Conservation (phyloP, 2,113 vertebrate genomes). For the Sapajus apella region DNA sequence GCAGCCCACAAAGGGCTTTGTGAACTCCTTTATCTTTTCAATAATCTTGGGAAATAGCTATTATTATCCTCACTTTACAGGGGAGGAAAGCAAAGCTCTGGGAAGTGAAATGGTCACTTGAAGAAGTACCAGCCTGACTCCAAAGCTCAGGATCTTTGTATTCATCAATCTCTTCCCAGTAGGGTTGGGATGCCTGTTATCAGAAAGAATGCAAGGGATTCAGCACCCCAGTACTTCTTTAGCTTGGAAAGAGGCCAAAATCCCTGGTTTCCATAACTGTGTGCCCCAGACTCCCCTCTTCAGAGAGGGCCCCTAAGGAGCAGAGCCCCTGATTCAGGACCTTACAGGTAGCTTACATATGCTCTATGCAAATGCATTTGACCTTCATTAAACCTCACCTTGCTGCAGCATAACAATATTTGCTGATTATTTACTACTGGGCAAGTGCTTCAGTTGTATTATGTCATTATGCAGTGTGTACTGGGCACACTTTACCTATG, state of each 20-base stretch:
- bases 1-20: background rate
- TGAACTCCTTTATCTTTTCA: background rate
- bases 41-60: background rate
- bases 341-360: background rate
- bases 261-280: background rate
- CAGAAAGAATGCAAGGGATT: background rate
- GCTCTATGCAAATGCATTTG: background rate
- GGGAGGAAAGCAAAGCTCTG: background rate
- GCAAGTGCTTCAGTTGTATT: background rate
- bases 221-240: background rate
- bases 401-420: background rate
- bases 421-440: background rate
- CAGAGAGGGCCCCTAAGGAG: background rate
- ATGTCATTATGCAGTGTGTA: background rate
- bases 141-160: background rate
- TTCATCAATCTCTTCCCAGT: background rate
- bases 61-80: background rate
- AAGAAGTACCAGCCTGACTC: background rate
- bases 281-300: background rate
- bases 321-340: background rate
- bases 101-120: background rate
- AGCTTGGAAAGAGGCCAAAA: background rate
- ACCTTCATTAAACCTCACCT: background rate
- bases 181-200: background rate
- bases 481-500: background rate